Evolutionary conservation across 2,113 vertebrate species (phyloP).

Genomic region (Lampris megalopsis): DNA sequence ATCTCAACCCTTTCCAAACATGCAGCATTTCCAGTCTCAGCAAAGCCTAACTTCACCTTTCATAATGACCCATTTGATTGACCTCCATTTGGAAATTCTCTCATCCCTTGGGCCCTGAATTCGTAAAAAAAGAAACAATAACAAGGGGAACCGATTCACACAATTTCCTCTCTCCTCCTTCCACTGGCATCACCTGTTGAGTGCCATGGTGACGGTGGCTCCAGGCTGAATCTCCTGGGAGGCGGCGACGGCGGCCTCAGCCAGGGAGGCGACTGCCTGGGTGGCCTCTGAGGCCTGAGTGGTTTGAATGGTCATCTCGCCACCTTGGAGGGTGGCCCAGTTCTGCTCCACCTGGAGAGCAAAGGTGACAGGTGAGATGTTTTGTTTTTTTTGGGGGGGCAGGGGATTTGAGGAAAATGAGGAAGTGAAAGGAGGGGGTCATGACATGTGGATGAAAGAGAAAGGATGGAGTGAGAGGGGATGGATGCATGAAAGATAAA

Average conservation of each 20-base stretch:
- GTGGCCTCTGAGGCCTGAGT: constrained; percentile 97
- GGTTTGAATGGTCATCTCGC: constrained; percentile 99
- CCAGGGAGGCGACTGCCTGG: constrained; percentile 95
- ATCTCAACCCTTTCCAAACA: too few relatives aligned
- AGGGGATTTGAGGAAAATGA: neutral
- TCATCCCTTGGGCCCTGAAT: too few relatives aligned
- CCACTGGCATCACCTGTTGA: constrained; percentile 89
- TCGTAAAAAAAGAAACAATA: too few relatives aligned
- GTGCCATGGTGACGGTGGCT: constrained; percentile 97
- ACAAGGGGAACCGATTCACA: too few relatives aligned
- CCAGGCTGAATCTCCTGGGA: constrained; percentile 95
- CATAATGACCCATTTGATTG: neutral
- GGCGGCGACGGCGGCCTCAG: constrained; percentile 94
- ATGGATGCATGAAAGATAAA: neutral
- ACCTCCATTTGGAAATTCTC: neutral
- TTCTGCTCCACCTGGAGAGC: constrained; percentile 83
- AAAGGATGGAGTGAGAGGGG: too few relatives aligned
- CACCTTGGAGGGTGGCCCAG: constrained; percentile 95
- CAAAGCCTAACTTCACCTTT: too few relatives aligned
- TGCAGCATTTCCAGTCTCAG: too few relatives aligned
- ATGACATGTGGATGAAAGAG: too few relatives aligned
- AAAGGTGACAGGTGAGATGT: neutral
- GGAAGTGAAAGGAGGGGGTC: neutral
- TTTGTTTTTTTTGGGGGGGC: too few relatives aligned
- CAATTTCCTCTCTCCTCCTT: neutral